Percentiles rank a stretch among this genome's conserved stretches.
phyloP scores from a whole-genome alignment of 2,113 vertebrate species.

The Labeo rohita region DNA sequence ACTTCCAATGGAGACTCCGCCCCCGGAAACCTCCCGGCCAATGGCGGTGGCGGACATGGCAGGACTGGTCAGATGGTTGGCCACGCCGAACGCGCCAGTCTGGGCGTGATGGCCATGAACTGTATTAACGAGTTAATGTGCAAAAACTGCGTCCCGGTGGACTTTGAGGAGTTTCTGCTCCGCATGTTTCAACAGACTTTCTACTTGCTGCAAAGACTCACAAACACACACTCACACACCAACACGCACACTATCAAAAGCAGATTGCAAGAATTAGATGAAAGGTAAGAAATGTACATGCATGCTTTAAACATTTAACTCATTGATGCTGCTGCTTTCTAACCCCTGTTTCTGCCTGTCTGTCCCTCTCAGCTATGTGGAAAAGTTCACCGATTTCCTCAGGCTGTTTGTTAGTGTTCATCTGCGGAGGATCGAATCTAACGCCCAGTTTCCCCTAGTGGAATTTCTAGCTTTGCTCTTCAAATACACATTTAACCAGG shows the following conservation, averaged over 20 bases:
- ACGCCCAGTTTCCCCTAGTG: conserved; percentile 94
- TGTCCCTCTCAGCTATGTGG: conserved; percentile 85
- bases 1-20: conserved; percentile 73
- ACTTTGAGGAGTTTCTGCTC: conserved; percentile 97
- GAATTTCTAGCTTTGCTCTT: conserved; percentile 94
- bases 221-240: conserved; percentile 91
- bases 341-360: conserved; percentile 40
- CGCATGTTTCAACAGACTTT: conserved; percentile 99
- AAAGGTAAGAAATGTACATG: conserved; percentile 80
- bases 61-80: conserved; percentile 66
- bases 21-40: conserved; percentile 72
- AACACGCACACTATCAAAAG: conserved; percentile 91
- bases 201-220: conserved; percentile 97
- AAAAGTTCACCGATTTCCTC: conserved; percentile 98
- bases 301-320: neutral
- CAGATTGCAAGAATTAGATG: conserved; percentile 93
- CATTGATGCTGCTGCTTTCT: conserved; percentile 57
- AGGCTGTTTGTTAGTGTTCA: conserved; percentile 97
- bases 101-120: conserved; percentile 94
- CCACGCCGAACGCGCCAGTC: conserved; percentile 82
- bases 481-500: conserved; percentile 99
- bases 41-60: conserved; percentile 80
- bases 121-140: conserved; percentile 99
- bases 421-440: conserved; percentile 93
- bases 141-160: conserved; percentile 98